Evolutionary conservation across 2,113 vertebrate genomes (phyloP).

Genomic region (Dicaeum eximium): DNA sequence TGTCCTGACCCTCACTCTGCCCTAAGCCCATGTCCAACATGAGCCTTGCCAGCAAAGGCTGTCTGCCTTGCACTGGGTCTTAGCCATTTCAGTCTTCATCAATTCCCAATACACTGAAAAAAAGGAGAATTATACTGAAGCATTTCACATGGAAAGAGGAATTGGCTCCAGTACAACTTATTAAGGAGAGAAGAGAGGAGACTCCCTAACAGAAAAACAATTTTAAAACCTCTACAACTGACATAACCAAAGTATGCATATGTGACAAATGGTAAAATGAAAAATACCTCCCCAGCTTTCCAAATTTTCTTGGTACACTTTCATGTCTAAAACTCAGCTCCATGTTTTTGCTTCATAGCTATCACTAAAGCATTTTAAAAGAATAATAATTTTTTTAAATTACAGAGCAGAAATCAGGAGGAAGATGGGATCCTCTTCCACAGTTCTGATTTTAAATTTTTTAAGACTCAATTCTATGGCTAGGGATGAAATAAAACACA

Average conservation of each 20-base stretch:
- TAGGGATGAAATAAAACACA: background rate
- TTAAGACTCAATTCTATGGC: background rate
- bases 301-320: background rate
- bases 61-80: background rate
- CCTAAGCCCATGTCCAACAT: background rate
- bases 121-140: background rate
- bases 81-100: background rate
- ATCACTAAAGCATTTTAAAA: background rate
- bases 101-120: background rate
- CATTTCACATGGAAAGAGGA: background rate
- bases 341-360: background rate
- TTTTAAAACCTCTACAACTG: background rate
- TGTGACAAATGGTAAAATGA: background rate
- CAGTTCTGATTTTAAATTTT: background rate
- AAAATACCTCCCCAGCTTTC: background rate
- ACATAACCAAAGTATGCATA: background rate
- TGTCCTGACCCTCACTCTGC: background rate
- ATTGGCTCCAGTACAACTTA: background rate
- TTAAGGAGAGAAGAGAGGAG: too few relatives aligned
- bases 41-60: background rate
- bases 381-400: background rate
- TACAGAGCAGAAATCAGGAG: background rate
- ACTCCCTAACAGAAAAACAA: background rate
- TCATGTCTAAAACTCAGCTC: slow-evolving; percentile 29
- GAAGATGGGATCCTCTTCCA: background rate